Base-by-base conservation (phyloP, 2,888 invertebrate genomes). In the Sesia bembeciformis region DNA sequence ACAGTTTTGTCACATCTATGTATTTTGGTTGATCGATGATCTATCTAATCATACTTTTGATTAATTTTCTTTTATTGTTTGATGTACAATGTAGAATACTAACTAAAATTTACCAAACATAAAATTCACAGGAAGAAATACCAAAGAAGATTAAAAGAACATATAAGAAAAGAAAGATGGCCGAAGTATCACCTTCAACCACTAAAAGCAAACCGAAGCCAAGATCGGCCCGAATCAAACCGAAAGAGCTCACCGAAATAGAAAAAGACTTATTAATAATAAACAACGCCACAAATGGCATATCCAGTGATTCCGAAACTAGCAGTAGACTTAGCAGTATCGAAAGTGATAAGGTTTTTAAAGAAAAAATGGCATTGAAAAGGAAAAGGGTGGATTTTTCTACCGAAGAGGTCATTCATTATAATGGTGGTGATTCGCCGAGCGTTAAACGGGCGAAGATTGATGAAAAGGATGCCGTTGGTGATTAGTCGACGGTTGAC, bases 241-340 rank as follows among this genome's bases (percentile, higher is more conserved):
- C 83, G 0, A 73, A 72, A 58, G 84, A 86, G 54, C 62, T 88
- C 0, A 83, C 84, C 0, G 88, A 88, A 40, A 84, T 89, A 1
- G 89, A 89, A 53, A 86, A 87, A 56, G 89, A 89, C 57, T 63
- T 89, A 0, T 59, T 87, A 0, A 87, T 88, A 0, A 90, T 90
- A 3, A 79, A 78, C 53, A 86, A 70, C 38, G 90, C 88, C 0
- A 82, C 83, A 0, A 81, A 71, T 51, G 69, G 72, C 0, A 55
- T 78, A 1, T 81, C 83, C 0, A 86, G 81, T 38, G 83, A 85
- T 50, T 73, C 75, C 0, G 85, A 87, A 40, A 64, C 69, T 43
- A 73, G 66, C 38, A 60, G 63, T 0, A 60, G 73, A 56, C 56
- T 69, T 0, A 75, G 72, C 23, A 76, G 72, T 52, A 56, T 69